A percentile compares a stretch with the other conserved stretches of the same genome.
These are phyloP conservation scores for Orthosia incerta DNA, from an alignment of 2,888 invertebrate species.

Conservation along the genomic window DNA sequence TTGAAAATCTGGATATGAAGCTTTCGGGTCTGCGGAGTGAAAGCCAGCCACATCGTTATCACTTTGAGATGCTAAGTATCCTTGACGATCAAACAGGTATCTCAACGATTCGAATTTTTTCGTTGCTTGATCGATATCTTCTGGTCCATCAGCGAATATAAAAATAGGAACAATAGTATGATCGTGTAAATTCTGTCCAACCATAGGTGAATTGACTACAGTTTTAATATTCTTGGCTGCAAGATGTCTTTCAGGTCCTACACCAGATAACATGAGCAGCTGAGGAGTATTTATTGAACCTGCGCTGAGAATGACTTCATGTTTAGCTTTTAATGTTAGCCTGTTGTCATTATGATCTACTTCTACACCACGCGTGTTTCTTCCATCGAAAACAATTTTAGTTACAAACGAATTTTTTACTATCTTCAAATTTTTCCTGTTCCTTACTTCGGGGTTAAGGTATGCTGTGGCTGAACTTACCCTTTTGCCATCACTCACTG, in stretches of 20 bases:
- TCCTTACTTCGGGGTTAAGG: slow-evolving; percentile 19
- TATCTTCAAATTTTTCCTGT: slow-evolving; percentile 54
- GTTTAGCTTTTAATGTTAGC: slow-evolving; percentile 34
- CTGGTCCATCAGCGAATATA: slow-evolving; percentile 31
- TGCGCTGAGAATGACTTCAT: slow-evolving; percentile 58
- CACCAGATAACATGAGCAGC: slow-evolving; percentile 62
- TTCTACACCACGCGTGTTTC: slow-evolving; percentile 42
- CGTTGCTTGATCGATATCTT: not conserved
- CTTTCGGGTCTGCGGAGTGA: slow-evolving; percentile 29
- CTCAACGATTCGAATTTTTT: slow-evolving; percentile 31
- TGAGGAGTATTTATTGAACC: slow-evolving; percentile 55
- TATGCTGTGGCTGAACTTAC: slow-evolving; percentile 48
- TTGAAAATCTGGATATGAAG: slow-evolving; percentile 47
- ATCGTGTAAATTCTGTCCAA: slow-evolving; percentile 60
- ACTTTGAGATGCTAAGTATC: slow-evolving; percentile 32
- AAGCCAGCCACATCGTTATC: slow-evolving; percentile 15
- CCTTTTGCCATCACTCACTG: slow-evolving; percentile 46
- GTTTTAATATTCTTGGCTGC: slow-evolving; percentile 23
- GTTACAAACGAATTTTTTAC: slow-evolving; percentile 51
- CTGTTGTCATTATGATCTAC: slow-evolving; percentile 25
- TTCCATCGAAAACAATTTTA: slow-evolving; percentile 37
- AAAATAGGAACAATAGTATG: slow-evolving; percentile 40
- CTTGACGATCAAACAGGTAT: slow-evolving; percentile 51
- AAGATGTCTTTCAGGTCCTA: slow-evolving; percentile 58
- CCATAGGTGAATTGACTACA: slow-evolving; percentile 52